Evolutionary conservation across 2,888 invertebrate species (phyloP).

Genomic region (Mesochorus sp.): DNA sequence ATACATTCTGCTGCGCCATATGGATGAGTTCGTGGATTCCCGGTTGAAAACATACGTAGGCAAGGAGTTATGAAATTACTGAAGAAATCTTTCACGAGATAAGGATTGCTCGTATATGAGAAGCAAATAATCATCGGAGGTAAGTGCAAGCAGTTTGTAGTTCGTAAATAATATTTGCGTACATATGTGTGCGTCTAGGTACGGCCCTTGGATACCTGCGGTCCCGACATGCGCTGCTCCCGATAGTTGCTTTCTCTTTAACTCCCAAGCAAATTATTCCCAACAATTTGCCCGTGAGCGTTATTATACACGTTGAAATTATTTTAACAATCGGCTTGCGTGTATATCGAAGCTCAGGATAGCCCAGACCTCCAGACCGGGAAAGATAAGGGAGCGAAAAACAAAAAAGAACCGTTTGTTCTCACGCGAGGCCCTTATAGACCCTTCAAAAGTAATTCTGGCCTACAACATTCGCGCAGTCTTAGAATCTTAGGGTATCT

Average conservation of each 20-base stretch:
- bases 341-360: slow-evolving; percentile 25
- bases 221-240: neutral
- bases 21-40: slow-evolving; percentile 6
- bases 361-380: neutral
- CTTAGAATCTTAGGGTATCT: too few species aligned
- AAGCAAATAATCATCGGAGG: slow-evolving; percentile 13
- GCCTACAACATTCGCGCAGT: too few species aligned
- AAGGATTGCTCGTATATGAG: neutral
- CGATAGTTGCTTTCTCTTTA: neutral
- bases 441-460: too few species aligned
- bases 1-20: too few species aligned
- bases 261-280: slow-evolving; percentile 12
- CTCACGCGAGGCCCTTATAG: slow-evolving; percentile 54
- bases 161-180: neutral
- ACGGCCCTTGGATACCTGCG: neutral
- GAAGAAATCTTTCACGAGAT: slow-evolving; percentile 4
- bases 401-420: neutral
- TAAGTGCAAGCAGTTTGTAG: neutral
- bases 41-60: neutral
- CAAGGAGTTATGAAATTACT: neutral
- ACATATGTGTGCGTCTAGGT: neutral
- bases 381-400: neutral
- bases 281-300: slow-evolving; percentile 32
- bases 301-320: slow-evolving; percentile 46
- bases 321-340: slow-evolving; percentile 54